These are phyloP conservation scores for Ceratitis capitata DNA, from an alignment of 1,140 invertebrate species.

Conservation along the genomic window DNA sequence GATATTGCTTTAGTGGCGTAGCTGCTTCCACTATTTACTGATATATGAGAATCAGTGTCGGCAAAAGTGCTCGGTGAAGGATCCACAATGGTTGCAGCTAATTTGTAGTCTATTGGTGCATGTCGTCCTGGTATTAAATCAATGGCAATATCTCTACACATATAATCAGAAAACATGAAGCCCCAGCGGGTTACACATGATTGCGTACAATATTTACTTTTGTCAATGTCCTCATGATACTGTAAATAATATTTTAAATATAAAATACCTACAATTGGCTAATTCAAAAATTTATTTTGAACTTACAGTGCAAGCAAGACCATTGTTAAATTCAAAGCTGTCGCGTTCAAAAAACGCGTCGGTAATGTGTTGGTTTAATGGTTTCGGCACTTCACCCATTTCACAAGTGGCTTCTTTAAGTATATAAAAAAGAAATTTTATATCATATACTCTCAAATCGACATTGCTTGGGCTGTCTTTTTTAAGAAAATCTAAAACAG, in stretches of 20 bases:
- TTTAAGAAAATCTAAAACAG: constrained; percentile 51
- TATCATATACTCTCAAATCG: constrained; percentile 50
- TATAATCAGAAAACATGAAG: constrained; percentile 53
- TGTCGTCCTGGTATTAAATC: constrained; percentile 48
- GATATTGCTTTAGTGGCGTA: constrained; percentile 42
- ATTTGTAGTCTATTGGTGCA: constrained; percentile 32
- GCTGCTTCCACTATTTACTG: constrained; percentile 26
- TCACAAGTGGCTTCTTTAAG: constrained; percentile 51
- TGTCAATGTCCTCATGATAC: constrained; percentile 56
- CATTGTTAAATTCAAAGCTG: constrained; percentile 51
- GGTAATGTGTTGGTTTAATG: constrained; percentile 45
- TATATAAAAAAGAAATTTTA: constrained; percentile 53
- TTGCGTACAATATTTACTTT: constrained; percentile 52
- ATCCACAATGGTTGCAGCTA: constrained; percentile 39
- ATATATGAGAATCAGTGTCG: constrained; percentile 39
- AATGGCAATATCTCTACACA: constrained; percentile 56
- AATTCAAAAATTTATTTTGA: neutral
- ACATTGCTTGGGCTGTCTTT: neutral
- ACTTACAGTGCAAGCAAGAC: constrained; percentile 54
- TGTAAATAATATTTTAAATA: constrained; percentile 38
- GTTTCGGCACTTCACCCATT: constrained; percentile 43
- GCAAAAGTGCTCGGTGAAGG: constrained; percentile 33
- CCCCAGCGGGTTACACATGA: constrained; percentile 56
- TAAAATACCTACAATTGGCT: neutral
- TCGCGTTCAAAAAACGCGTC: constrained; percentile 50